Base-by-base conservation (phyloP, 2,113 vertebrate genomes). In the Mobula hypostoma region DNA sequence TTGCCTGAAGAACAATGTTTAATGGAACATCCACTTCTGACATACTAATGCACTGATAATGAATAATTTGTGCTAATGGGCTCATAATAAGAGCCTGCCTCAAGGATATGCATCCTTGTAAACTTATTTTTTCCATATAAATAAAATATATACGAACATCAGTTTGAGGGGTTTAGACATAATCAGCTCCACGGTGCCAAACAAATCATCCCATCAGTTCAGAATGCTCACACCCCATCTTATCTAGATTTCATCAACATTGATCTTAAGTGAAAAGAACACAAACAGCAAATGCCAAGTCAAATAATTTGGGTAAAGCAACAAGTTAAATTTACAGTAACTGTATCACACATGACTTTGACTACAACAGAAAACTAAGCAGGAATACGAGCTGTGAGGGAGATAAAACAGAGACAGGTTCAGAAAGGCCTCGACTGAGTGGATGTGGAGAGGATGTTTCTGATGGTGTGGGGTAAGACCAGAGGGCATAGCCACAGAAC, bases 11-110 rank as follows among this genome's bases (percentile, higher is more conserved):
- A 90, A 90, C 85, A 88, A 88, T n/a, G 63, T 90, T 68, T 90
- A 90, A 66, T 90, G 61, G 61, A 90, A 32, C 61, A 88, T 66
- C 72, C 85, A 88, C 58, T 88, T 63, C 58, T 88, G 61, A 66
- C 85, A 90, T 90, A 66, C 61, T 90, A 66, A 90, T 90, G 85
- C 85, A 90, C 85, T 66, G 15, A 90, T 90, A 90, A 90, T 90
- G 85, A 90, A 90, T 66, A 90, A 90, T 90, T 85, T 90, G n/a
- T 90, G 29, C 32, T 66, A 90, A 90, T 66, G 63, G 61, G 29
- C 11, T 66, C 61, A 90, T 90, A 90, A 19, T 90, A 90, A 90
- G 6, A 68, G 29, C 63, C n/a, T 90, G 58, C 61, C 85, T 90
- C 85, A 90, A 90, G 85, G 29, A 90, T 14, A 66, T 90, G n/a